A percentile compares a stretch with the other conserved stretches of the same genome.
Evolutionary conservation across 1,140 invertebrate genomes (phyloP).

Genomic region (Hycleus cichorii): DNA sequence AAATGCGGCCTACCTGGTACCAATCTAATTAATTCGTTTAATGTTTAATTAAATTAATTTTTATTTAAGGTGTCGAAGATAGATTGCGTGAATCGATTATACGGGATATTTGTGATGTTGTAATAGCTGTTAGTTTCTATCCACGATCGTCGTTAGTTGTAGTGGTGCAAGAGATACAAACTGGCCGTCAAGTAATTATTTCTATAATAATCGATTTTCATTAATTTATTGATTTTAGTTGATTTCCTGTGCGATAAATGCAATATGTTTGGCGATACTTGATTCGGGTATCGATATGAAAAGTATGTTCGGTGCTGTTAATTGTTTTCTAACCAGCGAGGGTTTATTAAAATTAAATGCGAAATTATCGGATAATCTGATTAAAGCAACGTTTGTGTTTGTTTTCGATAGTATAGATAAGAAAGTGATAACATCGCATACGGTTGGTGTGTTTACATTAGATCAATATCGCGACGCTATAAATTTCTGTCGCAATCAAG

Average conservation of each 20-base stretch:
- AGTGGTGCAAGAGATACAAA: slow-evolving; percentile 80
- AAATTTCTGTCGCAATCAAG: slow-evolving; percentile 54
- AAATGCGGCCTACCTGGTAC: slow-evolving; percentile 68
- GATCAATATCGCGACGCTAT: slow-evolving; percentile 56
- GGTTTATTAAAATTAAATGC: slow-evolving; percentile 60
- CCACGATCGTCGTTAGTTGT: slow-evolving; percentile 70
- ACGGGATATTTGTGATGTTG: slow-evolving; percentile 65
- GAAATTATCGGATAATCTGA: slow-evolving; percentile 36
- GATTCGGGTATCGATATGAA: slow-evolving; percentile 75
- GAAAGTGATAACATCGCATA: slow-evolving; percentile 56
- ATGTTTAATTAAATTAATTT: slow-evolving; percentile 5
- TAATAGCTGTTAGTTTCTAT: slow-evolving; percentile 60
- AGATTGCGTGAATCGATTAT: slow-evolving; percentile 69
- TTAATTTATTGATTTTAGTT: slow-evolving; percentile 46
- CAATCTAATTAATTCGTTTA: slow-evolving; percentile 8
- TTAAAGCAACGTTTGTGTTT: slow-evolving; percentile 55
- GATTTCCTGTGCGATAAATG: slow-evolving; percentile 74
- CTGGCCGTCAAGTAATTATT: slow-evolving; percentile 64
- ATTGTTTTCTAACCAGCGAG: slow-evolving; percentile 58
- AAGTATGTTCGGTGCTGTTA: slow-evolving; percentile 68
- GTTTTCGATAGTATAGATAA: slow-evolving; percentile 63
- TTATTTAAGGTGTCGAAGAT: slow-evolving; percentile 52
- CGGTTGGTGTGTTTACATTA: slow-evolving; percentile 58
- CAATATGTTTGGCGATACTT: slow-evolving; percentile 69
- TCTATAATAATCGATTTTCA: background rate